These are phyloP conservation scores for Elanoides forficatus DNA, from an alignment of 2,113 vertebrate species.

Conservation along the genomic window DNA sequence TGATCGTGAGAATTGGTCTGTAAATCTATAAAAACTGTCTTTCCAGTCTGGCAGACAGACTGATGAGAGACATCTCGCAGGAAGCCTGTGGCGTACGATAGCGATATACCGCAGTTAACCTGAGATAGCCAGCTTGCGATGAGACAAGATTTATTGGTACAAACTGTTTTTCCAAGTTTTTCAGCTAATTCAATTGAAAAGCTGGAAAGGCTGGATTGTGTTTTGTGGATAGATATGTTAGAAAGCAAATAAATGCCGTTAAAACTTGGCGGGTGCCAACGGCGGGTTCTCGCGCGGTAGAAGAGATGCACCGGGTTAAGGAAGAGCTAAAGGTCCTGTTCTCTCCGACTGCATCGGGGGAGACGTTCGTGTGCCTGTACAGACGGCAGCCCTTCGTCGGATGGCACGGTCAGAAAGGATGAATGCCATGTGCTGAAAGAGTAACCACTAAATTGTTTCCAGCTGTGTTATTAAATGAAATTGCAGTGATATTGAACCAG, in stretches of 20 bases:
- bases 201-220: not conserved
- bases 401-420: not conserved
- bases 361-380: rapidly evolving
- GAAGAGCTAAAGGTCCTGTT: not conserved
- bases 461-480: not conserved
- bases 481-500: not conserved
- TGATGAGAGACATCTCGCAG: rapidly evolving
- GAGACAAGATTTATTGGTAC: not conserved
- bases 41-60: not conserved
- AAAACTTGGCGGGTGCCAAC: rapidly evolving
- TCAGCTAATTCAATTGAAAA: not conserved
- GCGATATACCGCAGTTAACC: rapidly evolving
- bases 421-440: rapidly evolving
- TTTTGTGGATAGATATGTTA: not conserved
- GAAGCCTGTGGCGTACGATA: rapidly evolving
- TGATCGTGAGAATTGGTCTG: not conserved
- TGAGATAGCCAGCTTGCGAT: not conserved
- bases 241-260: not conserved
- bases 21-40: not conserved
- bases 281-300: not conserved
- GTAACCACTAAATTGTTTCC: not conserved
- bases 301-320: rapidly evolving
- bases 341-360: rapidly evolving
- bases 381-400: rapidly evolving
- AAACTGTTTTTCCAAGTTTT: rapidly evolving